Conservation (phyloP, 2,797 vertebrate genomes). For the Neosilurus mollespiculum region DNA sequence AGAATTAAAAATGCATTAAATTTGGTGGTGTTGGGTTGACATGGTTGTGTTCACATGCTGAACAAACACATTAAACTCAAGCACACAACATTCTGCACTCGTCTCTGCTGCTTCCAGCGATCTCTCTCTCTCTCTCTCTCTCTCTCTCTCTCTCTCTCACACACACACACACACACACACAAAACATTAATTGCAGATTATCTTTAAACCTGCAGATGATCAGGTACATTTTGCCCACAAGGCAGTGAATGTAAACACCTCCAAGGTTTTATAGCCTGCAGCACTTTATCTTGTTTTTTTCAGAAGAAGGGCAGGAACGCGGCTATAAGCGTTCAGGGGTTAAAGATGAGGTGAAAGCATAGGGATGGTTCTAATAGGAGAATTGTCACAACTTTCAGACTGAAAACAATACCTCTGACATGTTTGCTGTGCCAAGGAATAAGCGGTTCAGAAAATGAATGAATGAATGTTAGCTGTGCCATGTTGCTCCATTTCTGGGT, state of each 20-base stretch:
- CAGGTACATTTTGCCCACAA: neutral
- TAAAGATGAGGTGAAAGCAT: neutral
- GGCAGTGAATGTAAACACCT: neutral
- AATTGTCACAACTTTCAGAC: neutral
- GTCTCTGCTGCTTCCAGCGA: neutral
- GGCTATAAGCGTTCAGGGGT: neutral
- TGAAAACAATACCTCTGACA: neutral
- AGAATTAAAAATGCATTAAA: conserved; percentile 3
- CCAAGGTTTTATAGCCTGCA: neutral
- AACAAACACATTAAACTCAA: conserved; percentile 13
- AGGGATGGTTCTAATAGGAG: neutral
- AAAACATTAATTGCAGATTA: conserved; percentile 27
- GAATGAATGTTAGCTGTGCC: neutral
- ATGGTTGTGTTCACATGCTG: neutral
- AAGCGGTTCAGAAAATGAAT: no score
- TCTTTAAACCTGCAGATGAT: conserved; percentile 19
- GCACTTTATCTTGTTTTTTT: conserved; percentile 4
- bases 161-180: no score
- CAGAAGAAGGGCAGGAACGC: neutral
- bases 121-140: neutral
- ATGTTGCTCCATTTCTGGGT: neutral
- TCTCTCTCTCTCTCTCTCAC: no score
- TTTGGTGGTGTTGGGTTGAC: neutral
- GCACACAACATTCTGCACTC: neutral
- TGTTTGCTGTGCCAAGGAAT: neutral